phyloP scores from a whole-genome alignment of 2,797 vertebrate genomes.

The Amazona finschi region DNA sequence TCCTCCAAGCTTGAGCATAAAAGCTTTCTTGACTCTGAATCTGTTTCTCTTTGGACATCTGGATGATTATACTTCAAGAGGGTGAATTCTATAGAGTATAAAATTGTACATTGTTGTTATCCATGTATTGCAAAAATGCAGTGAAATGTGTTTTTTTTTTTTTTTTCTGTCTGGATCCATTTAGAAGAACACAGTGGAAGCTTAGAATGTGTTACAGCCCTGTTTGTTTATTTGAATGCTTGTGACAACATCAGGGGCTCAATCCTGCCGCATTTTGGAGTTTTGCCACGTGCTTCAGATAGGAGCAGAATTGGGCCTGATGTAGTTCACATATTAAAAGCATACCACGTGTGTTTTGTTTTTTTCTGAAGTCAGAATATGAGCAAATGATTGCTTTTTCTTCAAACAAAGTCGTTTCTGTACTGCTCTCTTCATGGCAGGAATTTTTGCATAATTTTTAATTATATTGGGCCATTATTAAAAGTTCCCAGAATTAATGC shows the following conservation, averaged over 20 bases:
- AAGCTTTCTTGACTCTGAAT: not conserved
- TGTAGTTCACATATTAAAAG: slow-evolving; percentile 57
- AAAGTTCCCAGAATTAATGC: slow-evolving; percentile 61
- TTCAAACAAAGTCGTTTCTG: slow-evolving; percentile 44
- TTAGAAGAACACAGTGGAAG: slow-evolving; percentile 53
- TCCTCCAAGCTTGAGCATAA: not conserved
- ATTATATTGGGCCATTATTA: slow-evolving; percentile 52
- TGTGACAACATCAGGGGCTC: slow-evolving; percentile 60
- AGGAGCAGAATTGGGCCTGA: slow-evolving; percentile 15
- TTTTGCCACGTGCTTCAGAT: not conserved
- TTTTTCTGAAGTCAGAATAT: not conserved
- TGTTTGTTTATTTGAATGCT: slow-evolving; percentile 63
- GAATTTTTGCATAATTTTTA: slow-evolving; percentile 60
- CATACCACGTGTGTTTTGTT: not conserved
- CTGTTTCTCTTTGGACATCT: not conserved
- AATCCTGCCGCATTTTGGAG: slow-evolving; percentile 35
- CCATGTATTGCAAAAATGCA: slow-evolving; percentile 11
- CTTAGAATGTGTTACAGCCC: slow-evolving; percentile 50
- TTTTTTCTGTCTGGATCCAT: slow-evolving; percentile 8
- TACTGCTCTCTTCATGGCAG: slow-evolving; percentile 37
- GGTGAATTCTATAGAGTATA: not conserved
- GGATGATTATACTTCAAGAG: not conserved
- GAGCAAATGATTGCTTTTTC: slow-evolving; percentile 54
- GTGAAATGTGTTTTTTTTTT: not conserved
- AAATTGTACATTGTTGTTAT: not conserved